Evolutionary conservation across 2,888 invertebrate species (phyloP).

Genomic region (Cerceris ruficornis): DNA sequence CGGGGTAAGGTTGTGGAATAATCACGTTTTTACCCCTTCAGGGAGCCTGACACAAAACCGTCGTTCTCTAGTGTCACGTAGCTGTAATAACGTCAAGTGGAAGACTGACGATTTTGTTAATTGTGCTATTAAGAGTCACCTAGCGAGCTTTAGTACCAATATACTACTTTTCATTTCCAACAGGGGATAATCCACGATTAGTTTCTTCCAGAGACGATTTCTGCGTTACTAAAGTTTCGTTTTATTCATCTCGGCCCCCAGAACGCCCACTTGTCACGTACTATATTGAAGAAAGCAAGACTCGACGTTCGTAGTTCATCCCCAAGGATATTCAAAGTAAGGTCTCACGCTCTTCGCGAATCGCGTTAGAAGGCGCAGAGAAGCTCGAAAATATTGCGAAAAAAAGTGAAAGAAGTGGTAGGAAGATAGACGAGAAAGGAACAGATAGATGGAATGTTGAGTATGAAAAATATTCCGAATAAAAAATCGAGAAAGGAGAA

Average conservation of each 20-base stretch:
- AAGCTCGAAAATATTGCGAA: not conserved
- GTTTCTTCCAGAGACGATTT: not conserved
- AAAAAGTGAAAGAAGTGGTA: too few relatives aligned
- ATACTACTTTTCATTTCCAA: slow-evolving; percentile 18
- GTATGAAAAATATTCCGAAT: too few relatives aligned
- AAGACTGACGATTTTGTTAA: slow-evolving; percentile 25
- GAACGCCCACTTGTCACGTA: slow-evolving; percentile 41
- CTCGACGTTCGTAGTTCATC: slow-evolving; percentile 26
- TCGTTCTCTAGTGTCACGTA: slow-evolving; percentile 21
- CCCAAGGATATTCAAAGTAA: slow-evolving; percentile 23
- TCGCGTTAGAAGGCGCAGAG: not conserved
- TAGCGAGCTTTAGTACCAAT: slow-evolving; percentile 15
- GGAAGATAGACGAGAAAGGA: too few relatives aligned
- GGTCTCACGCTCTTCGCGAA: not conserved
- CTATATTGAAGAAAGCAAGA: slow-evolving; percentile 12
- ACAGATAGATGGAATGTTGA: too few relatives aligned
- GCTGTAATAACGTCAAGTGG: slow-evolving; percentile 23
- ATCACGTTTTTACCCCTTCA: not conserved
- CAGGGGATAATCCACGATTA: not conserved
- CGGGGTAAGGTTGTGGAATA: not conserved
- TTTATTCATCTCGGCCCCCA: slow-evolving; percentile 34
- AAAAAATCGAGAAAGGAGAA: not conserved
- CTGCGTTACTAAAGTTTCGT: slow-evolving; percentile 33
- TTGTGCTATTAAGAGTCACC: slow-evolving; percentile 22
- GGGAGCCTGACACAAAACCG: not conserved